Conservation (phyloP, 2,113 vertebrate species). For the Nothoprocta pentlandii region DNA sequence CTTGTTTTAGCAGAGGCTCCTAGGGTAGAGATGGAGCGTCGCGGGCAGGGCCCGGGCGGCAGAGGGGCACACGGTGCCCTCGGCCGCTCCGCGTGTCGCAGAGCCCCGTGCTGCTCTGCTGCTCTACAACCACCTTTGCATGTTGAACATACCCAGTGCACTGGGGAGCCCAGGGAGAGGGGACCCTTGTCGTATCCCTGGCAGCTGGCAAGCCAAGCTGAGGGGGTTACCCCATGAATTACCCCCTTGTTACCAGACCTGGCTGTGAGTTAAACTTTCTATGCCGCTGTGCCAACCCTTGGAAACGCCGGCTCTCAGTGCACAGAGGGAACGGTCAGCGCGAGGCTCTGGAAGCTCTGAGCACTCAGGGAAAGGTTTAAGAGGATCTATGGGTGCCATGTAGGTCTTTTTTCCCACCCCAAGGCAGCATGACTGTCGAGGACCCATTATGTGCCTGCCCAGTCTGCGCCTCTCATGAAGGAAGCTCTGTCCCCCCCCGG, state of each 20-base stretch:
- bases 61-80: neutral
- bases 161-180: neutral
- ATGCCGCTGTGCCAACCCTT: neutral
- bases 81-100: neutral
- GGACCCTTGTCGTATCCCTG: neutral
- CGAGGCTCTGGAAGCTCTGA: neutral
- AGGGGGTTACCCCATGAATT: neutral
- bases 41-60: neutral
- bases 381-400: accelerated
- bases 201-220: neutral
- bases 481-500: neutral
- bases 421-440: neutral
- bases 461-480: neutral
- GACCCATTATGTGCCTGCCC: neutral
- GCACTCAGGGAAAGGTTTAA: neutral
- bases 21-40: neutral
- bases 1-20: neutral
- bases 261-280: neutral
- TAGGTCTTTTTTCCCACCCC: neutral
- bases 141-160: neutral
- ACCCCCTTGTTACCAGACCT: neutral
- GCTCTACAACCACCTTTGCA: neutral
- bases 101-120: neutral
- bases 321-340: neutral
- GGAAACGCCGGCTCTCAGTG: neutral